These are phyloP conservation scores for Aporophyla nigra DNA, from an alignment of 2,888 invertebrate genomes.

Conservation along the genomic window DNA sequence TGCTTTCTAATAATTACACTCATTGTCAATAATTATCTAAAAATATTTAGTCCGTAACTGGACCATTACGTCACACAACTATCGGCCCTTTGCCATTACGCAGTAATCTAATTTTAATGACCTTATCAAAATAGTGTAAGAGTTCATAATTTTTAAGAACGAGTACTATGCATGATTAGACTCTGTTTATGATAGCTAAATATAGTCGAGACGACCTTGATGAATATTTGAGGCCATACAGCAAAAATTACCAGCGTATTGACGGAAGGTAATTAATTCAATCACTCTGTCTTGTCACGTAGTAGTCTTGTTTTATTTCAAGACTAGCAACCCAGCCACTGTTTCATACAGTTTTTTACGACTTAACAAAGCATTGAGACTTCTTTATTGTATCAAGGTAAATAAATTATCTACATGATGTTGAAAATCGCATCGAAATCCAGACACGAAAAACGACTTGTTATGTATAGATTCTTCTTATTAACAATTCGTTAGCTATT, in stretches of 20 bases:
- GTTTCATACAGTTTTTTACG: neutral
- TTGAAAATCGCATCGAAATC: neutral
- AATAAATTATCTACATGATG: neutral
- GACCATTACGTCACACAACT: constrained; percentile 12
- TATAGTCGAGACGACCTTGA: constrained; percentile 66
- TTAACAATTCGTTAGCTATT: constrained; percentile 11
- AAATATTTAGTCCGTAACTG: constrained; percentile 13
- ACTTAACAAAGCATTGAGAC: neutral
- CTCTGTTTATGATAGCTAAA: constrained; percentile 51
- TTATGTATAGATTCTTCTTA: neutral
- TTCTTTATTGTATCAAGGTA: neutral
- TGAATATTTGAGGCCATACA: constrained; percentile 50
- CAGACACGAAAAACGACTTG: neutral
- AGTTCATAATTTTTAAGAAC: constrained; percentile 29
- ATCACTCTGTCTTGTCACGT: constrained; percentile 36
- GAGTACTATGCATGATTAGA: constrained; percentile 39
- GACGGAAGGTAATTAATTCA: constrained; percentile 43
- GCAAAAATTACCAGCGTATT: constrained; percentile 58
- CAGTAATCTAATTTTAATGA: constrained; percentile 11
- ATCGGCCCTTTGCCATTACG: constrained; percentile 10
- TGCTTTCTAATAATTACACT: constrained; percentile 32
- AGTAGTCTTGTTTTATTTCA: constrained; percentile 10
- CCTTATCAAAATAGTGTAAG: neutral
- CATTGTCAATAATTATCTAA: constrained; percentile 27
- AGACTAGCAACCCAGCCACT: neutral